These are phyloP conservation scores for Plutomurus gul DNA, from an alignment of 1,140 invertebrate genomes.

Conservation along the genomic window DNA sequence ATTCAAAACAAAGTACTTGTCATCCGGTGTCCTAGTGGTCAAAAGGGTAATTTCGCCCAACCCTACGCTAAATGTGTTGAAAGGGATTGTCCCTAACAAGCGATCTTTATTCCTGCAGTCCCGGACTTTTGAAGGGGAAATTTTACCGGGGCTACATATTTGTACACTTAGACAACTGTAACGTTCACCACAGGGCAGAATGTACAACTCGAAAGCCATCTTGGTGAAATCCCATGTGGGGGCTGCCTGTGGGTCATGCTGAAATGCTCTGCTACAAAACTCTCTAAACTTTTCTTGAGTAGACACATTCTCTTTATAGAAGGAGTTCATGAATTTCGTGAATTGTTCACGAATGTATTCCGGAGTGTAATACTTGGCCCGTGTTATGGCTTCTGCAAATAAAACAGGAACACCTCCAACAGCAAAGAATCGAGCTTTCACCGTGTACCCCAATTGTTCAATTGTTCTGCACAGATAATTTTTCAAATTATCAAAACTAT, in stretches of 20 bases:
- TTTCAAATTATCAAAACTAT: not conserved
- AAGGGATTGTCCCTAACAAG: not conserved
- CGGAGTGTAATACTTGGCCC: not conserved
- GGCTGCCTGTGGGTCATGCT: not conserved
- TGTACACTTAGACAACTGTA: not conserved
- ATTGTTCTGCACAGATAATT: not conserved
- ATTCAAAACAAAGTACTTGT: not conserved
- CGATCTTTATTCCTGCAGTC: not conserved
- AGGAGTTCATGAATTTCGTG: not conserved
- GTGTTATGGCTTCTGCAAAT: not conserved
- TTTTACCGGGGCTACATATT: not conserved
- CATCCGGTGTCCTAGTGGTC: not conserved
- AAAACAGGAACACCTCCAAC: not conserved
- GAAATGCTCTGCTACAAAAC: not conserved
- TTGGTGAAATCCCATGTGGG: not conserved
- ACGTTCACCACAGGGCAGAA: not conserved
- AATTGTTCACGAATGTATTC: not conserved
- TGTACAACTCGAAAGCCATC: not conserved
- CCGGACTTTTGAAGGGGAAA: not conserved
- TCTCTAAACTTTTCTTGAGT: not conserved
- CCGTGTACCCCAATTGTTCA: not conserved
- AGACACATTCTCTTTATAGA: not conserved
- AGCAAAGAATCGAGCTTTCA: not conserved
- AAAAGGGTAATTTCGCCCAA: not conserved
- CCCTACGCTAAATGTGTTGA: not conserved